These are phyloP conservation scores for Tupaia chinensis DNA, from an alignment of 2,113 vertebrate species.

Conservation along the genomic window DNA sequence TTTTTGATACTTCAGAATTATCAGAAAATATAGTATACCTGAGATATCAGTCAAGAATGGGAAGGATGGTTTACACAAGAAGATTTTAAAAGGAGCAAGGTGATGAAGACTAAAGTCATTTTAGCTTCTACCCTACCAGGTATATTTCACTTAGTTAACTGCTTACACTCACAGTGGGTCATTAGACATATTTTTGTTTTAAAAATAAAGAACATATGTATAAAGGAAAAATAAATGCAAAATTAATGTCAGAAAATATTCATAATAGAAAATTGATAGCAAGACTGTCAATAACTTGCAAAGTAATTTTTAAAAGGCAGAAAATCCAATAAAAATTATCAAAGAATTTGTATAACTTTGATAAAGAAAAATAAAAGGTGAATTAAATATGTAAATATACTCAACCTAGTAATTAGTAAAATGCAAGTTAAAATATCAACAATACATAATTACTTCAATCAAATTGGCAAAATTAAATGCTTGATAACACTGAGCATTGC, in stretches of 20 bases:
- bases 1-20: neutral
- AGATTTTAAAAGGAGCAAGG: neutral
- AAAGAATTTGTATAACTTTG: neutral
- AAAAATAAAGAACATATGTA: neutral
- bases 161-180: neutral
- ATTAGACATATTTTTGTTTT: neutral
- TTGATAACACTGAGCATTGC: neutral
- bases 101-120: neutral
- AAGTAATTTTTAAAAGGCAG: neutral
- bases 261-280: neutral
- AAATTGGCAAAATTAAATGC: neutral
- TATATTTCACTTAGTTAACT: neutral
- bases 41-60: neutral
- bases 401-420: neutral
- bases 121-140: neutral
- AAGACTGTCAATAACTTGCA: neutral
- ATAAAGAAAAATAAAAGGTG: neutral
- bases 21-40: neutral
- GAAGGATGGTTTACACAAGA: neutral
- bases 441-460: neutral
- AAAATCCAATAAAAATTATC: neutral
- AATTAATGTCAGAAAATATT: neutral
- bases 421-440: neutral
- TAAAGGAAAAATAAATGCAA: neutral
- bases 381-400: neutral